Percentiles rank a stretch among this genome's conserved stretches.
Conservation (phyloP, 1,140 invertebrate species). For the Heliconius hermathena region DNA sequence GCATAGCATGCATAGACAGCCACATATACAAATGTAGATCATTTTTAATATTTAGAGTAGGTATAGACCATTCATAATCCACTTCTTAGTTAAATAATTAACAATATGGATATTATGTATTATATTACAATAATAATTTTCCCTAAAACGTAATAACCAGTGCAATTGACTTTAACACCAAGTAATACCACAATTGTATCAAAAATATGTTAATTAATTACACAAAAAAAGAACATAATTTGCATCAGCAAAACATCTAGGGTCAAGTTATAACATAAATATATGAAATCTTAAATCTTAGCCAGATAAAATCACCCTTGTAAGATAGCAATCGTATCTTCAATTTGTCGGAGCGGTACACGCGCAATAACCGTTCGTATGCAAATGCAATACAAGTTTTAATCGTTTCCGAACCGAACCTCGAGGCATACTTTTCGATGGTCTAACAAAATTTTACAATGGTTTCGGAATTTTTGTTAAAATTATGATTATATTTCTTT, state of each 20-base stretch:
- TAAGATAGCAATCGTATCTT: conserved; percentile 20
- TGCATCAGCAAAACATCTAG: neutral
- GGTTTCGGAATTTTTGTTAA: neutral
- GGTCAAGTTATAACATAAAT: neutral
- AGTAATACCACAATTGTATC: neutral
- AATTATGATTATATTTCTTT: neutral
- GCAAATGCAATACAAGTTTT: conserved; percentile 20
- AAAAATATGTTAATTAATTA: too few relatives aligned
- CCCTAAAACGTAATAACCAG: too few relatives aligned
- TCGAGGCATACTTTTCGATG: conserved; percentile 6
- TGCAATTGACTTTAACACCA: neutral
- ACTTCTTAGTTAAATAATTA: too few relatives aligned
- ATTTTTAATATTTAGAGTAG: too few relatives aligned
- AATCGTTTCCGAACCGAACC: conserved; percentile 7
- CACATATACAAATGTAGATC: too few relatives aligned
- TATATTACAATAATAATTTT: too few relatives aligned
- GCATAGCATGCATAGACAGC: too few relatives aligned
- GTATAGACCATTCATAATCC: too few relatives aligned
- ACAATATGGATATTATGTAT: too few relatives aligned
- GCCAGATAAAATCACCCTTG: conserved; percentile 1
- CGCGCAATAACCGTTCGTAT: conserved; percentile 34
- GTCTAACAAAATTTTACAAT: neutral
- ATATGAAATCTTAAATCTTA: neutral
- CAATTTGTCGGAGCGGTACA: conserved; percentile 24
- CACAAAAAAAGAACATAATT: neutral